Evolutionary conservation across 2,113 vertebrate genomes (phyloP), one percentile per base, ranked within the genome.

Genomic region (Mirounga angustirostris): DNA sequence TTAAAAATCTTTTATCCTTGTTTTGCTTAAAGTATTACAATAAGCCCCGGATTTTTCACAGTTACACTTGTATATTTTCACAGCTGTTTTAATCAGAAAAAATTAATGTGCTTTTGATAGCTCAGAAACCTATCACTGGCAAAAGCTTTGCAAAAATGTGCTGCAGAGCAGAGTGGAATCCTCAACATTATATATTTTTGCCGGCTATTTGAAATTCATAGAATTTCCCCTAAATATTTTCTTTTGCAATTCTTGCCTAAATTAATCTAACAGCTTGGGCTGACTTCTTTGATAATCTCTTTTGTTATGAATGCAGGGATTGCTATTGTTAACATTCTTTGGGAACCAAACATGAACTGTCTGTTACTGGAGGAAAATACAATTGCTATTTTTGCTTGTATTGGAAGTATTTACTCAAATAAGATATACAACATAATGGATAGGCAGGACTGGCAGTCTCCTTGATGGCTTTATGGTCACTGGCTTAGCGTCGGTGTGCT

Each of bases 81-180:
- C 95, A 95, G 93, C 76, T 97, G 89, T 98, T 98, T 98, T 97
- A 96, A 96, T 82, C 87, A 94, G 98, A 97, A 97, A 97, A 97
- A 97, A 94, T 30, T 92, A 95, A 82, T 61, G 95, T 98, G 94
- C 46, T 98, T 98, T 98, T 94, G 97, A 86, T 98, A 95, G 93
- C 82, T 95, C 95, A 85, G 80, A 98, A 98, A 98, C 97, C 69
- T 14, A 97, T 81, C 96, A 81, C 96, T 92, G 95, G 97, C 93
- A 92, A 91, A 96, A 97, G 80, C 83, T 92, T 97, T 94, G 94
- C 76, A 89, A 96, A 96, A 97, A n/a, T 58, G 50, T 93, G 13
- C 61, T 95, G n/a, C 24, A 84, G 67, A 98, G 89, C 52, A 85
- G 91, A 96, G 96, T 95, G 28, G 76, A 97, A 97, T 95, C 76